Conservation (phyloP, 1,140 invertebrate genomes). For the Heliconius hewitsoni region DNA sequence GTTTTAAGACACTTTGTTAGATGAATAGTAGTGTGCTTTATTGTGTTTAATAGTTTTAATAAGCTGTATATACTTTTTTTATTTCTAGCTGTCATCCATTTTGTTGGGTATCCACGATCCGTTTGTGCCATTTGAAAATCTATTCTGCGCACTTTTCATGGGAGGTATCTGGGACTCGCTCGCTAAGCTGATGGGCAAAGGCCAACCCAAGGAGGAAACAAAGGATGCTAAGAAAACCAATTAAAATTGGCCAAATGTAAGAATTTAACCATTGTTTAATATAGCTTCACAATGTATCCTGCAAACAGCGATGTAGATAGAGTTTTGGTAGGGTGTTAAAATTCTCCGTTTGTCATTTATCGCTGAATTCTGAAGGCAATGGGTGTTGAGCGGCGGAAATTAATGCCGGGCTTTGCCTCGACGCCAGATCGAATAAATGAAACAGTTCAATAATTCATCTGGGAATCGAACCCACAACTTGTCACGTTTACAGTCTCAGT, state of each 20-base stretch:
- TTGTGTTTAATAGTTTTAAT: not conserved
- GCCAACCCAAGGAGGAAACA: constrained; percentile 89
- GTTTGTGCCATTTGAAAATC: constrained; percentile 98
- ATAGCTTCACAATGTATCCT: not conserved
- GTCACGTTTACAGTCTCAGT: no score
- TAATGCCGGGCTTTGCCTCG: no score
- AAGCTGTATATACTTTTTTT: not conserved
- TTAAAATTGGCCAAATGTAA: constrained; percentile 66
- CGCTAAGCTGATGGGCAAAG: constrained; percentile 89
- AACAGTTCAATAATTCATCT: no score
- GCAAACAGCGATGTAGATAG: no score
- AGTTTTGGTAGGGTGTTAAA: no score
- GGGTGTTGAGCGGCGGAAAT: no score
- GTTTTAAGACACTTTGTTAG: no score
- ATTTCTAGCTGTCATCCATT: constrained; percentile 91
- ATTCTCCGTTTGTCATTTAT: no score
- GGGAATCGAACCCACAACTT: no score
- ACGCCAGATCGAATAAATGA: no score
- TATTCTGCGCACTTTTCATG: constrained; percentile 97
- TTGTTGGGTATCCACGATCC: constrained; percentile 98
- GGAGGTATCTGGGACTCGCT: constrained; percentile 99
- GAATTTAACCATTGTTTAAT: constrained; percentile 10
- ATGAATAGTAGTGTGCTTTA: no score
- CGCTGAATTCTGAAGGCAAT: no score
- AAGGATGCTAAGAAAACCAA: constrained; percentile 92